Percentiles rank a stretch among this genome's conserved stretches.
Conservation (phyloP, 1,140 invertebrate species). For the Diachasmimorpha longicaudata region DNA sequence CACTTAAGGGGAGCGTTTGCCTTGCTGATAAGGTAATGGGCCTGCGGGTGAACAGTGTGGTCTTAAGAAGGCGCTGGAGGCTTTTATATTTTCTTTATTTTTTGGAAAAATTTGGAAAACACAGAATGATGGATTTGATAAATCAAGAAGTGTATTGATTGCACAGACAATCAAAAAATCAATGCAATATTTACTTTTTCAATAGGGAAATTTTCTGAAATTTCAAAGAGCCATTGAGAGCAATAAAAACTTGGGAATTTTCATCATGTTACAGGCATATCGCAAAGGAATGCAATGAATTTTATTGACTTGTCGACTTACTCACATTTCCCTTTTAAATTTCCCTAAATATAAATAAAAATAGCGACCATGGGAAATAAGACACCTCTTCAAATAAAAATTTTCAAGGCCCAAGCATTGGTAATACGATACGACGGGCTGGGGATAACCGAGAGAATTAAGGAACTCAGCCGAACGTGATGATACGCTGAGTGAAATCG, state of each 20-base stretch:
- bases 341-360: no score
- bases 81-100: not conserved
- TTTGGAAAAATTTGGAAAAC: no score
- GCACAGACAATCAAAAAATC: no score
- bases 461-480: conserved; percentile 23
- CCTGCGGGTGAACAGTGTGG: not conserved
- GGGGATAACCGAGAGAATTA: not conserved
- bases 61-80: not conserved
- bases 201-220: no score
- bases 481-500: conserved; percentile 22
- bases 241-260: no score
- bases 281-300: not conserved
- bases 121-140: no score
- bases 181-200: no score
- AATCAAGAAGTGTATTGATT: no score
- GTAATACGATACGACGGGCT: not conserved
- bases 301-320: no score
- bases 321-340: no score
- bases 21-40: conserved; percentile 53
- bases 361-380: not conserved
- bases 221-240: no score
- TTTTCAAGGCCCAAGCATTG: not conserved
- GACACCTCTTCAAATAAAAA: not conserved
- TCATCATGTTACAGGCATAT: no score
- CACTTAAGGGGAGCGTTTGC: conserved; percentile 40